These are phyloP conservation scores for Eupithecia pulchellata DNA, from an alignment of 2,888 invertebrate genomes.

Conservation along the genomic window DNA sequence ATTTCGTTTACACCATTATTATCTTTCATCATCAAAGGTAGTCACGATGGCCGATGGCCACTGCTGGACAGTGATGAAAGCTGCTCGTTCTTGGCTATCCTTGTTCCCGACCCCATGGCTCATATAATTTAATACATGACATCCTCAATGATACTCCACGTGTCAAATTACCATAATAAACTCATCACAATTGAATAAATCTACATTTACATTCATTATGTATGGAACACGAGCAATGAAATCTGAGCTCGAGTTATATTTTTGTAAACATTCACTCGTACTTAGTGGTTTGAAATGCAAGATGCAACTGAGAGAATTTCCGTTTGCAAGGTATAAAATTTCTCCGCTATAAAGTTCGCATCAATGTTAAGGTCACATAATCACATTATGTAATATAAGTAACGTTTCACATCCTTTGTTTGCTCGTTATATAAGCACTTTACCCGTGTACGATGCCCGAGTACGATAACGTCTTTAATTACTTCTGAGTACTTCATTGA, in stretches of 20 bases:
- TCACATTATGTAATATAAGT: not conserved
- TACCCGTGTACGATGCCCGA: constrained; percentile 7
- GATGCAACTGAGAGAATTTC: not conserved
- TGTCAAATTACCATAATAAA: not conserved
- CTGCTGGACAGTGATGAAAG: no score
- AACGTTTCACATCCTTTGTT: not conserved
- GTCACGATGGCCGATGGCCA: no score
- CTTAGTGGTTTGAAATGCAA: not conserved
- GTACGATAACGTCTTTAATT: not conserved
- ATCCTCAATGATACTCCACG: not conserved
- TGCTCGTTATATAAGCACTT: not conserved
- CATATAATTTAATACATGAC: not conserved
- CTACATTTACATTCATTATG: not conserved
- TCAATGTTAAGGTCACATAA: not conserved
- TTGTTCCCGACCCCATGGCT: no score
- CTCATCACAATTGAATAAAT: not conserved
- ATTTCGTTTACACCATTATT: no score
- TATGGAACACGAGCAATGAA: not conserved
- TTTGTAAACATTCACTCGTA: not conserved
- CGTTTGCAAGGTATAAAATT: not conserved
- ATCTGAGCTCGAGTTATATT: not conserved
- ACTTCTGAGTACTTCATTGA: not conserved
- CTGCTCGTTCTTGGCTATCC: no score
- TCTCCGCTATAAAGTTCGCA: not conserved
- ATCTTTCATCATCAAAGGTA: no score